Conservation (phyloP, 2,113 vertebrate species). For the Eretmochelys imbricata region DNA sequence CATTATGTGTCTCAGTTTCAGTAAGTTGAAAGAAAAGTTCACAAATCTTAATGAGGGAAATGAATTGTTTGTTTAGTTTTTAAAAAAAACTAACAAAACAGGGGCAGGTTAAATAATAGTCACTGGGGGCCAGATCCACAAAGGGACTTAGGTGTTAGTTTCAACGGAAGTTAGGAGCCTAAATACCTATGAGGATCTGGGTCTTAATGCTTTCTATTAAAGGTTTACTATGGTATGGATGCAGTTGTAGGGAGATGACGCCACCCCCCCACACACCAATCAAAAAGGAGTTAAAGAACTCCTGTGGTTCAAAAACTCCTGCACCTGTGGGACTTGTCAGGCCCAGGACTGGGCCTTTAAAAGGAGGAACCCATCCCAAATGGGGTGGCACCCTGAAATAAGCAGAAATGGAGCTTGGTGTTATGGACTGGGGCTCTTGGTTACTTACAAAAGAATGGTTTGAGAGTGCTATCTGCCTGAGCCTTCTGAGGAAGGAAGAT, state of each 20-base stretch:
- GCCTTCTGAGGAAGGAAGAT: not conserved
- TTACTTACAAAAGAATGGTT: not conserved
- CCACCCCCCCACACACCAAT: not conserved
- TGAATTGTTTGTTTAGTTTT: not conserved
- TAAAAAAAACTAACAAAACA: not conserved
- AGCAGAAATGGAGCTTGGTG: not conserved
- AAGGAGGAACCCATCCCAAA: not conserved
- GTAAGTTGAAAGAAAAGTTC: not conserved
- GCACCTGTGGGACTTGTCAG: not conserved
- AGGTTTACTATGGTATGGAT: not conserved
- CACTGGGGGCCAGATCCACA: not conserved
- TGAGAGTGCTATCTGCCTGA: not conserved
- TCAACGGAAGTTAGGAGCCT: not conserved
- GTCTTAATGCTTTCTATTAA: not conserved
- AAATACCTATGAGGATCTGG: not conserved
- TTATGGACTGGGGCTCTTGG: not conserved
- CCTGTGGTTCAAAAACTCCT: not conserved
- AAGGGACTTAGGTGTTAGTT: not conserved
- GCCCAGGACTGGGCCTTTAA: not conserved
- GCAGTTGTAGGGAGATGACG: not conserved
- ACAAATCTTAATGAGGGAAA: not conserved
- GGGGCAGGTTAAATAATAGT: not conserved
- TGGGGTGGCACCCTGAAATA: not conserved
- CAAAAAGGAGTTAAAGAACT: not conserved
- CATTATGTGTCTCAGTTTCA: not conserved